Evolutionary conservation across 2,888 invertebrate species (phyloP), one percentile per base, ranked within the genome.

Genomic region (Lasiommata megera): DNA sequence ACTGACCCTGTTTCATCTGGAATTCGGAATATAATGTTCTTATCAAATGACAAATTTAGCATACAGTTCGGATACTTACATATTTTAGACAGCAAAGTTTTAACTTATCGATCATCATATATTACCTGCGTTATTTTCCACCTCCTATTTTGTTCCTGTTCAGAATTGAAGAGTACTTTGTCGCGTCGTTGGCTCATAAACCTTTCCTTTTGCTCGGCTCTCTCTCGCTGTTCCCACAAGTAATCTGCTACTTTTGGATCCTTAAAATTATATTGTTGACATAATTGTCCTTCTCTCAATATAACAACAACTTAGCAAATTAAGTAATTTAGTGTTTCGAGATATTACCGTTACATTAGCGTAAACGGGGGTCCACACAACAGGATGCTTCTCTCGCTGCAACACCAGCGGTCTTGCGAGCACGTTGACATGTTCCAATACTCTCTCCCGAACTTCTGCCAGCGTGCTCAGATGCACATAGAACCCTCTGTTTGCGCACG

Each of bases 341-440:
- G n/a, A 29, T 51, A 92, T 91, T 87, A 95, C 96, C 69, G 96
- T 96, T 54, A 96, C 93, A 80, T 99, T 98, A 14, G 97, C 97
- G 80, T 99, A 99, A 12, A 98, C 97, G 8, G 98, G 97, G 0
- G 98, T 98, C 99, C 99, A 99, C 6, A 98, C 95, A n/a, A 97
- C 95, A 6, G 97, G 97, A 81, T 97, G 97, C 66, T 95, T 93
- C 60, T 94, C 94, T 50, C 95, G 92, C 67, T 95, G 95, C 66
- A 98, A 91, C 11, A 99, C 99, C 84, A 99, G 93, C 0, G 99
- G 99, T 61, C 99, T 92, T 18, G 99, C 98, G 94, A 99, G 95
- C 36, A 99, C 98, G 56, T 98, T 97, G 70, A 99, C 96, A 82
- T 99, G 99, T 80, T 98, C 97, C 71, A 99, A 89, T 1, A 96